These are phyloP conservation scores for Crocallis elinguaria DNA, from an alignment of 2,888 invertebrate genomes.

Conservation along the genomic window DNA sequence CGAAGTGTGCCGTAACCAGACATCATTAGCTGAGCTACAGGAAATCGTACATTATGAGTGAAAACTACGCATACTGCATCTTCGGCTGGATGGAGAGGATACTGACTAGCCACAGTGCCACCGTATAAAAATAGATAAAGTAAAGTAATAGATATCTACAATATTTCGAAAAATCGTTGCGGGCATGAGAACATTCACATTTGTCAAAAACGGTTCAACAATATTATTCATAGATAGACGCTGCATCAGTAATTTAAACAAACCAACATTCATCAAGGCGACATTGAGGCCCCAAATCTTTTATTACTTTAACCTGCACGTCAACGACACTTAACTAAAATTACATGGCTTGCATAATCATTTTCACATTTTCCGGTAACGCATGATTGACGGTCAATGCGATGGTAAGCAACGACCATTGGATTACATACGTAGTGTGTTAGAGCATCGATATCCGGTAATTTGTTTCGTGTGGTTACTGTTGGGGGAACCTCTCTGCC, in stretches of 20 bases:
- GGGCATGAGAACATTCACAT: background rate
- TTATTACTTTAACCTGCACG: background rate
- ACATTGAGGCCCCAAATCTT: background rate
- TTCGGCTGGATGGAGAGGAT: constrained; percentile 46
- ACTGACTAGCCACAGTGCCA: no score
- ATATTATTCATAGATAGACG: no score
- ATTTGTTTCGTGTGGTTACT: constrained; percentile 2
- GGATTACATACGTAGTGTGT: constrained; percentile 17
- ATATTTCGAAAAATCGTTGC: no score
- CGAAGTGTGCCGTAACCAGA: constrained; percentile 43
- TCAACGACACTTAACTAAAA: constrained; percentile 3
- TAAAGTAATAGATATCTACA: no score
- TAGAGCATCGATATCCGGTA: constrained; percentile 18
- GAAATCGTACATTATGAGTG: constrained; percentile 60
- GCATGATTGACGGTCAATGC: constrained; percentile 20
- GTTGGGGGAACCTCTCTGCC: background rate
- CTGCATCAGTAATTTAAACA: no score
- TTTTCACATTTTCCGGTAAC: constrained; percentile 17
- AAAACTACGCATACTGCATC: constrained; percentile 56
- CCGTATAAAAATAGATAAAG: no score
- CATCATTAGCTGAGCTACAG: constrained; percentile 55
- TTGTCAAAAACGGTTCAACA: background rate
- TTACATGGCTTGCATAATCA: background rate
- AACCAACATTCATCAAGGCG: background rate
- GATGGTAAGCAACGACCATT: constrained; percentile 2